Evolutionary conservation across 1,140 invertebrate species (phyloP).

Genomic region (Pomacea maculata): DNA sequence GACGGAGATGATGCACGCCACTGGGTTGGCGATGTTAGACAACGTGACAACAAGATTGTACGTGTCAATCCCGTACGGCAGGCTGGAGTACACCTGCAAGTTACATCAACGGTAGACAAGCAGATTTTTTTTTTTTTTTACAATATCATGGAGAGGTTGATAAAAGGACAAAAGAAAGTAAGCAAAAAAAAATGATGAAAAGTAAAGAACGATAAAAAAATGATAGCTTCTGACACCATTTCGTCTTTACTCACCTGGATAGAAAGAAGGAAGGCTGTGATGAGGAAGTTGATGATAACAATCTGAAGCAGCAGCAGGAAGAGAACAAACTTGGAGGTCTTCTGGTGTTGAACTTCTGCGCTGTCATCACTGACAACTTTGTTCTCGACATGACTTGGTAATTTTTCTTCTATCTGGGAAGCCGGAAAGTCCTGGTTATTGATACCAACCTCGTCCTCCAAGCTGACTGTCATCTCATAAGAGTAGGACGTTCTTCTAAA

Average conservation of each 20-base stretch:
- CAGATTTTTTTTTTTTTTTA: neutral
- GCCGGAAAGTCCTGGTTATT: too few relatives aligned
- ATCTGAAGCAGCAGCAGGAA: constrained; percentile 14
- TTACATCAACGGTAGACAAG: neutral
- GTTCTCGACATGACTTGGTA: too few relatives aligned
- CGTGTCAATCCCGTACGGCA: constrained; percentile 82
- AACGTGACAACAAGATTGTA: constrained; percentile 86
- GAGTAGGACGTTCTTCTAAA: too few relatives aligned
- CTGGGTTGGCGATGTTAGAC: constrained; percentile 82
- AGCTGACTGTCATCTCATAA: neutral
- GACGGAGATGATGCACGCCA: constrained; percentile 82
- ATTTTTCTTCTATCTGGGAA: too few relatives aligned
- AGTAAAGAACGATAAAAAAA: constrained; percentile 14
- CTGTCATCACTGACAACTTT: too few relatives aligned
- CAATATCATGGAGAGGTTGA: too few relatives aligned
- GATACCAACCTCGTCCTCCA: too few relatives aligned
- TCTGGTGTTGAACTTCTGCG: neutral
- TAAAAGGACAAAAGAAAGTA: too few relatives aligned
- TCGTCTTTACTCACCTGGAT: constrained; percentile 66
- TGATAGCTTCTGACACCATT: neutral
- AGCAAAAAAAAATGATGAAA: too few relatives aligned
- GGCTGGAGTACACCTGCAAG: constrained; percentile 81
- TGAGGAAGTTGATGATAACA: constrained; percentile 12
- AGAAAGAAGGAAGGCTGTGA: constrained; percentile 77
- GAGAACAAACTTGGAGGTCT: neutral